Evolutionary conservation across 92 coral and sea anemone species (phyloP).

Genomic region (Porites cylindrica): DNA sequence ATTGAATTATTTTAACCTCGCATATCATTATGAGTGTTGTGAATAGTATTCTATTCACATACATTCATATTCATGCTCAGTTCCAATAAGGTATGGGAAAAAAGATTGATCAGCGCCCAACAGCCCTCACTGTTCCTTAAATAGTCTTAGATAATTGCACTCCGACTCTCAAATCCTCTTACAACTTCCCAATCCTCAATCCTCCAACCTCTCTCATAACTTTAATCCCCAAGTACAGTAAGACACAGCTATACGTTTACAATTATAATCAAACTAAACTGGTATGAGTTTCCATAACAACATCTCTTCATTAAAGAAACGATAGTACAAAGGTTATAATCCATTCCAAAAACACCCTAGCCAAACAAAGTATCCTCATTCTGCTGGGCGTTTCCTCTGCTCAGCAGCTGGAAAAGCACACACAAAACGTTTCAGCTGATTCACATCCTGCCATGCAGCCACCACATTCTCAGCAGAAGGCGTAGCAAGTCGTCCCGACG

Average conservation of each 20-base stretch:
- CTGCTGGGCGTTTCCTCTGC: not conserved
- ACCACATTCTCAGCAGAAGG: no score
- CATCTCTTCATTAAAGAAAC: constrained; percentile 5
- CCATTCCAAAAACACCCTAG: not conserved
- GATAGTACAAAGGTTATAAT: not conserved
- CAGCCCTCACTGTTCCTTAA: no score
- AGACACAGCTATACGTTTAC: not conserved
- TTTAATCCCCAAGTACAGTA: not conserved
- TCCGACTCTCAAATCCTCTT: no score
- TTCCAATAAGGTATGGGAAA: not conserved
- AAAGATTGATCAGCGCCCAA: not conserved
- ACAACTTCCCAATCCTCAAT: no score
- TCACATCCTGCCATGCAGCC: no score
- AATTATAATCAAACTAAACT: not conserved
- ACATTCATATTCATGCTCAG: no score
- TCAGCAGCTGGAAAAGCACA: no score
- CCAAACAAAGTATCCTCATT: not conserved
- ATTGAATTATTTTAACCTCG: no score
- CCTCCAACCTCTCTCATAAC: not conserved
- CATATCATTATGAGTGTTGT: no score
- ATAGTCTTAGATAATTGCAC: no score
- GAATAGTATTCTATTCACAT: no score
- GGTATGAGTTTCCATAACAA: not conserved
- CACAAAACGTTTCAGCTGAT: no score
- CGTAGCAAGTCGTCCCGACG: constrained; percentile 4